phyloP scores from a whole-genome alignment of 2,113 vertebrate species.

The Callipepla californica region DNA sequence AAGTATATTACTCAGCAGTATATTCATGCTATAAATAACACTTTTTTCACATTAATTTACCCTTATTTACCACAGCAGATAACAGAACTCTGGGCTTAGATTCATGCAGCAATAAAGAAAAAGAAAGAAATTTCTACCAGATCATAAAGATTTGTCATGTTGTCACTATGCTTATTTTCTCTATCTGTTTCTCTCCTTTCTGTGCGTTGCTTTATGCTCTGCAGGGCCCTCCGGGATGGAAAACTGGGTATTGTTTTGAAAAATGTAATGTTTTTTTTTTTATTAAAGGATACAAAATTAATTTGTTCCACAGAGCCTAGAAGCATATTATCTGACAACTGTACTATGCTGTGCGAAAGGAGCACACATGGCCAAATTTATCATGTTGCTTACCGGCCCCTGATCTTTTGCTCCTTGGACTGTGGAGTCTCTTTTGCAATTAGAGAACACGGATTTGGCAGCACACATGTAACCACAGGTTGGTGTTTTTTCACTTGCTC shows the following conservation, averaged over 20 bases:
- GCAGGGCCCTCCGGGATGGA: slow-evolving; percentile 23
- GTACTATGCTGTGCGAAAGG: slow-evolving; percentile 55
- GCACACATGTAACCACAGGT: neutral
- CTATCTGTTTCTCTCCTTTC: slow-evolving; percentile 50
- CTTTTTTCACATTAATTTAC: slow-evolving; percentile 47
- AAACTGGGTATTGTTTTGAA: slow-evolving; percentile 60
- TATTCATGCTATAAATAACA: slow-evolving; percentile 41
- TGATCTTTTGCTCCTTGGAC: slow-evolving; percentile 39
- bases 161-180: slow-evolving; percentile 66
- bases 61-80: slow-evolving; percentile 64
- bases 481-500: neutral
- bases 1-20: slow-evolving; percentile 44
- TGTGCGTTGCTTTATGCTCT: slow-evolving; percentile 50
- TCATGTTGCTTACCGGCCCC: slow-evolving; percentile 27
- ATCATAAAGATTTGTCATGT: slow-evolving; percentile 71
- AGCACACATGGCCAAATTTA: slow-evolving; percentile 56
- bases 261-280: slow-evolving; percentile 64
- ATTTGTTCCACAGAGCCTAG: slow-evolving; percentile 71
- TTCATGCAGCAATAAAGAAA: slow-evolving; percentile 27
- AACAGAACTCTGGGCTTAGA: slow-evolving; percentile 52
- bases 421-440: neutral
- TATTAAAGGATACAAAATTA: slow-evolving; percentile 73
- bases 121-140: slow-evolving; percentile 43
- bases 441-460: neutral
- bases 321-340: slow-evolving; percentile 67